phyloP scores from a whole-genome alignment of 2,797 vertebrate species.

The Phaenicophaeus curvirostris region DNA sequence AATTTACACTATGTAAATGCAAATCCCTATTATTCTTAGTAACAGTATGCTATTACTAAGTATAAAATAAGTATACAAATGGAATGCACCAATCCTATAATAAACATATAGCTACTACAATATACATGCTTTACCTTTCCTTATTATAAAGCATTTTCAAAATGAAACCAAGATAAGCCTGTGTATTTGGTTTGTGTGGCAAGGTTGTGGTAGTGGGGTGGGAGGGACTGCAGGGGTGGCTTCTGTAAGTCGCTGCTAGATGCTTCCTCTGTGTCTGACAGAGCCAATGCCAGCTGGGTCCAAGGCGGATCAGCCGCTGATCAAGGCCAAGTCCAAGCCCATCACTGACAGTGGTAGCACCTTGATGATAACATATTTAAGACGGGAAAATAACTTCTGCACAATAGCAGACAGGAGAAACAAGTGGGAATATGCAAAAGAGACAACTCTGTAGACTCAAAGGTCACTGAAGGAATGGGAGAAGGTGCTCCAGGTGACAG shows the following conservation, averaged over 20 bases:
- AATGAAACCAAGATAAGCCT: not conserved
- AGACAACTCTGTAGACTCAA: not conserved
- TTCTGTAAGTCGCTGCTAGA: not conserved
- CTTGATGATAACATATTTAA: not conserved
- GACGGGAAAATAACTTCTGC: not conserved
- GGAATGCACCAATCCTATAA: not conserved
- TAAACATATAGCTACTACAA: not conserved
- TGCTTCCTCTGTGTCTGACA: fast-evolving
- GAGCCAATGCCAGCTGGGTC: not conserved
- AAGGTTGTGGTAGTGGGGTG: not conserved
- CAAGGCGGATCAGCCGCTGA: fast-evolving
- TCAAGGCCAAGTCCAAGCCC: not conserved
- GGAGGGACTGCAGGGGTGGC: not conserved
- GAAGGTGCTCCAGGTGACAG: fast-evolving
- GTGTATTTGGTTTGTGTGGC: not conserved
- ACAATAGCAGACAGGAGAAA: not conserved
- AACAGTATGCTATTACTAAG: not conserved
- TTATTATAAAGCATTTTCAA: not conserved
- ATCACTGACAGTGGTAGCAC: fast-evolving
- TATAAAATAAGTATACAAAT: not conserved
- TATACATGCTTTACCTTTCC: not conserved
- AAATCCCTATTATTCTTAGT: not conserved
- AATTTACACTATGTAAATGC: not conserved
- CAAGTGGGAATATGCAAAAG: not conserved
- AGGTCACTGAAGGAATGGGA: not conserved